Evolutionary conservation across 2,888 invertebrate species (phyloP).

Genomic region (Corbicula japonica): DNA sequence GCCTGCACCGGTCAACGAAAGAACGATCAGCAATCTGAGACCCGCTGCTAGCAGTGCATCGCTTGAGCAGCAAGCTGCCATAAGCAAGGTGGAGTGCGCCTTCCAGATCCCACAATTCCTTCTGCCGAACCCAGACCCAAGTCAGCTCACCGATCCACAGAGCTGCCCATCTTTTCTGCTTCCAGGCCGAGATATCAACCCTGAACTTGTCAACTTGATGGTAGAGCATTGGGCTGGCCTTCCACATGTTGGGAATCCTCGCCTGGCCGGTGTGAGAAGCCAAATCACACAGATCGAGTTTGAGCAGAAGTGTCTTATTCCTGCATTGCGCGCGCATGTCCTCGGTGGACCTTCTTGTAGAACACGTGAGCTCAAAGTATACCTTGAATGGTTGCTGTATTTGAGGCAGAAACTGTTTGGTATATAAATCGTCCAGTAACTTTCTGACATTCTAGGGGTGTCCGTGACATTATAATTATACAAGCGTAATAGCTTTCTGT

Average conservation of each 20-base stretch:
- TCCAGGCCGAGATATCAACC: constrained; percentile 15
- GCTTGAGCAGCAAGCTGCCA: background rate
- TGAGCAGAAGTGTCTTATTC: constrained; percentile 46
- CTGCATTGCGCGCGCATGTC: constrained; percentile 48
- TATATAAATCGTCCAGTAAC: too few species aligned
- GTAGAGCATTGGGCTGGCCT: constrained; percentile 32
- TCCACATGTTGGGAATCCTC: background rate
- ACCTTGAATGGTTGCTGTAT: constrained; percentile 53
- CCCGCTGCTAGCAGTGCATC: background rate
- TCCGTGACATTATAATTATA: too few species aligned
- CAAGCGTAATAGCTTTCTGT: too few species aligned
- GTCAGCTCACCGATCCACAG: background rate
- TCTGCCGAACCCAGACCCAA: constrained; percentile 30
- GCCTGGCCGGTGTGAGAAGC: constrained; percentile 5
- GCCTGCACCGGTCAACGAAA: background rate
- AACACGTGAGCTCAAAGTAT: constrained; percentile 39
- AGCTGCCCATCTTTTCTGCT: constrained; percentile 38
- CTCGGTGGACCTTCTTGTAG: constrained; percentile 28
- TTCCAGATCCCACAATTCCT: constrained; percentile 42
- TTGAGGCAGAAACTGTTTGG: constrained; percentile 43
- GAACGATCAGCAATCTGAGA: too few species aligned
- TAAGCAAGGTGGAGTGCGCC: constrained; percentile 13
- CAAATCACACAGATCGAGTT: constrained; percentile 49
- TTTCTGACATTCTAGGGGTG: too few species aligned
- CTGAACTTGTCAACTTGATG: constrained; percentile 13